Conservation (phyloP, 2,888 invertebrate species). For the Drosophila rubida region DNA sequence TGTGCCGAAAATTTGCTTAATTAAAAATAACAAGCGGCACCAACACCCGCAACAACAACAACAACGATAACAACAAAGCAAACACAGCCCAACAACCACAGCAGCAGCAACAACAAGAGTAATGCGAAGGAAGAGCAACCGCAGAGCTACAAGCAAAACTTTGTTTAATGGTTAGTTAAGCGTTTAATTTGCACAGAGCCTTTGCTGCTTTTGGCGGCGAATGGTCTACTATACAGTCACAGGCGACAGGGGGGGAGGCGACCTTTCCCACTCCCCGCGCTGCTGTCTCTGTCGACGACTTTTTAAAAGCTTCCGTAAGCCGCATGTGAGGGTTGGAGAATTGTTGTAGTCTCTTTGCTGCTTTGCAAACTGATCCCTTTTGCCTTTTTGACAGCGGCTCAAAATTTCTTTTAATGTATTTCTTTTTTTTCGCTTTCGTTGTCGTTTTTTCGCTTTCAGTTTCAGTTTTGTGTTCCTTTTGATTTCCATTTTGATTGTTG, state of each 20-base stretch:
- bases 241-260: not conserved
- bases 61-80: conserved; percentile 21
- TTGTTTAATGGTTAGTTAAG: conserved; percentile 77
- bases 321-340: conserved; percentile 26
- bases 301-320: conserved; percentile 63
- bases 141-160: conserved; percentile 76
- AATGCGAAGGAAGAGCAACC: conserved; percentile 47
- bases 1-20: conserved; percentile 74
- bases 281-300: conserved; percentile 44
- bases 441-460: conserved; percentile 3
- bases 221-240: not conserved
- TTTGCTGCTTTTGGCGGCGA: conserved; percentile 14
- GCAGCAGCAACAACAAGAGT: conserved; percentile 23
- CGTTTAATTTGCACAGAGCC: conserved; percentile 70
- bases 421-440: conserved; percentile 2
- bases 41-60: conserved; percentile 41
- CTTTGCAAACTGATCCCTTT: conserved; percentile 40
- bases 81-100: conserved; percentile 1
- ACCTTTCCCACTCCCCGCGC: conserved; percentile 24
- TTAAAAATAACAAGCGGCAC: conserved; percentile 73
- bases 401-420: conserved; percentile 54
- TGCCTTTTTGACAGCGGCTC: conserved; percentile 52
- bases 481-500: conserved; percentile 6
- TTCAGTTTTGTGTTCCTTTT: conserved; percentile 1
- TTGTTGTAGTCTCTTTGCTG: conserved; percentile 2